phyloP scores from a whole-genome alignment of 2,797 vertebrate species.

The Alcedo atthis region DNA sequence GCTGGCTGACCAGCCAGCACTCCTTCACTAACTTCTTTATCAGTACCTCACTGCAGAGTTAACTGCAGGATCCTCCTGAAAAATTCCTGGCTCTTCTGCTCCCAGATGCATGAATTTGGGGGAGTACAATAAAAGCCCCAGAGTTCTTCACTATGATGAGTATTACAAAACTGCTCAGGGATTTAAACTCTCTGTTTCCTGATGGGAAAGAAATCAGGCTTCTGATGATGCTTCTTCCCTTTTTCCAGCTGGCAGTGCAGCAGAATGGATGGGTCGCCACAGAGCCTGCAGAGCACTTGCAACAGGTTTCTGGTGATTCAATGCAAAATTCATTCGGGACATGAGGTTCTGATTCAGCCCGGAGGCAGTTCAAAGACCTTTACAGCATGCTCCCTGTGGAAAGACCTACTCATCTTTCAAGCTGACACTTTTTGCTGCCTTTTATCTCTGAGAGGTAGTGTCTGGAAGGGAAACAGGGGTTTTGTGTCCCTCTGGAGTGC shows the following conservation, averaged over 20 bases:
- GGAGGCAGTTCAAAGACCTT: slow-evolving; percentile 29
- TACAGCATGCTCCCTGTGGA: background rate
- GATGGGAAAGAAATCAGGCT: background rate
- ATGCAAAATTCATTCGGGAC: slow-evolving; percentile 22
- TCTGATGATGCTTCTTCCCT: background rate
- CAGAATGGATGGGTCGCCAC: slow-evolving; percentile 4
- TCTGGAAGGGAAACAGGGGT: background rate
- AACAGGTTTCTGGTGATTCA: slow-evolving; percentile 47
- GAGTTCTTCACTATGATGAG: background rate
- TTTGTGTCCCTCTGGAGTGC: background rate
- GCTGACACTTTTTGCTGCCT: background rate
- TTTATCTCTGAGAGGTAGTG: background rate
- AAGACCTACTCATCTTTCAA: slow-evolving; percentile 12
- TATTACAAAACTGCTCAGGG: background rate
- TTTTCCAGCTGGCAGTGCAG: background rate
- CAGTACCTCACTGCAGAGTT: background rate
- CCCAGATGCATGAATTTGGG: background rate
- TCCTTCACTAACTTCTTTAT: background rate
- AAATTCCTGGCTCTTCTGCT: background rate
- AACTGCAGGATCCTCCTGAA: background rate
- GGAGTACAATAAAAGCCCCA: fast-evolving
- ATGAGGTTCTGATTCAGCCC: slow-evolving; percentile 29
- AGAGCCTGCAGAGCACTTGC: background rate
- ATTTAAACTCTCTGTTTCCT: background rate
- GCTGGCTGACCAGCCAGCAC: background rate